phyloP scores from a whole-genome alignment of 2,113 vertebrate species.

The Chloropsis hardwickii region DNA sequence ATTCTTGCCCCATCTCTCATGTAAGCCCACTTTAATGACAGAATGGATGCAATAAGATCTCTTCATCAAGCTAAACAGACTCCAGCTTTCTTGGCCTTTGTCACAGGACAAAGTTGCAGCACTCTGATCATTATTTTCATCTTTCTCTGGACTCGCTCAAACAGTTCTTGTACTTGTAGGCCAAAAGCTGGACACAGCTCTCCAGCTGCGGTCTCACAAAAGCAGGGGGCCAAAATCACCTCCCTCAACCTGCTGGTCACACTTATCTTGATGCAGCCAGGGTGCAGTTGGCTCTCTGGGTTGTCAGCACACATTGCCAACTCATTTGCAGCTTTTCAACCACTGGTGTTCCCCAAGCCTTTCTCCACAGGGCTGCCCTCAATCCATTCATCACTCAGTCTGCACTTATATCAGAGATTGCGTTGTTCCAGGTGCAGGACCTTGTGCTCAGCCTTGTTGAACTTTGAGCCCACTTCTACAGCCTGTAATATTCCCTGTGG shows the following conservation, averaged over 20 bases:
- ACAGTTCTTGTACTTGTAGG: background rate
- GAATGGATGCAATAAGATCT: background rate
- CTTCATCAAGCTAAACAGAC: background rate
- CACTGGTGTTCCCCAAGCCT: no score
- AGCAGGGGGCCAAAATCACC: background rate
- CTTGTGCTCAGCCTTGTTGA: background rate
- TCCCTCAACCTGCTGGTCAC: background rate
- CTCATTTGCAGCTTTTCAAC: background rate
- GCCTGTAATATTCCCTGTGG: background rate
- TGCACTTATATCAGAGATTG: background rate
- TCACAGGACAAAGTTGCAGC: background rate
- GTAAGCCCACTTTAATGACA: background rate
- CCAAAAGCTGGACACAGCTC: background rate
- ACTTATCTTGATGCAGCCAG: background rate
- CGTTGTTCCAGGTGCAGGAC: rapidly evolving
- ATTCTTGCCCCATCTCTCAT: background rate
- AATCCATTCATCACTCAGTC: background rate
- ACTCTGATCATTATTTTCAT: rapidly evolving
- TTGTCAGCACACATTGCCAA: rapidly evolving
- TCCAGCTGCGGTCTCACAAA: background rate
- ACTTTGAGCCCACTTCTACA: background rate
- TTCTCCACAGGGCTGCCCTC: background rate
- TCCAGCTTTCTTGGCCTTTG: background rate
- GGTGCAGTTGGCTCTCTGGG: background rate
- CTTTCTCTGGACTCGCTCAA: background rate